Evolutionary conservation across 2,113 vertebrate species (phyloP), one percentile per base, ranked within the genome.

Genomic region (Pseudorectes ferrugineus): DNA sequence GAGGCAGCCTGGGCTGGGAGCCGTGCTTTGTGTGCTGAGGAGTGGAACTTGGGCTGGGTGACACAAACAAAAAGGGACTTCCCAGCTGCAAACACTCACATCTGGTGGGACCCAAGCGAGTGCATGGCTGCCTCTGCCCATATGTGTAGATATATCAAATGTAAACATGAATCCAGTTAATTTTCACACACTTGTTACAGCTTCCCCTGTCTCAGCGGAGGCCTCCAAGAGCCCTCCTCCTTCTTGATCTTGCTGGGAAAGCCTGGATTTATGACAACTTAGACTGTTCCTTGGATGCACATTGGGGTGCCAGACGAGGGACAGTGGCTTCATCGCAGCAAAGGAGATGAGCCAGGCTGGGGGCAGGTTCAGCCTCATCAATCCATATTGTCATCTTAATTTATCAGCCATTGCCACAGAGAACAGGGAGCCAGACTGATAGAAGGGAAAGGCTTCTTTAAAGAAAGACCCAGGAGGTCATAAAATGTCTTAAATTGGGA

Each of bases 171-270:
- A 78, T 84, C 73, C 57, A 49, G 65, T 72, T 88, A 81, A 77
- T 84, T 94, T 93, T 93, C 82, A 88, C 72, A 72, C 2, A 2
- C 85, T 90, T 78, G 72, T 84, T 80, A 75, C 48, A 57, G 76
- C 63, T 95, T 93, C 52, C n/a, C n/a, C 14, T 55, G 74, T 31
- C 70, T 67, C 68, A 31, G 31, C 0, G 0, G 42, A 88, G 88
- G 75, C 82, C 63, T 92, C 82, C 20, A 10, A 48, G 72, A 74
- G 63, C 36, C 31, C 4, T 42, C 54, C 52, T 94, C 20, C 42
- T 71, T 8, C 93, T 94, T 92, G 85, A 92, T 93, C 72, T 91
- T 61, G 36, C 85, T 93, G 75, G 73, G 85, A 94, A 95, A 52
- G 29, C 33, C 68, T 90, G 85, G 55, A 49, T 92, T 94, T 95